Percentiles rank a stretch among this genome's conserved stretches.
These are phyloP conservation scores for Pangasius sanitwongsei DNA, from an alignment of 2,797 vertebrate species.

Conservation along the genomic window DNA sequence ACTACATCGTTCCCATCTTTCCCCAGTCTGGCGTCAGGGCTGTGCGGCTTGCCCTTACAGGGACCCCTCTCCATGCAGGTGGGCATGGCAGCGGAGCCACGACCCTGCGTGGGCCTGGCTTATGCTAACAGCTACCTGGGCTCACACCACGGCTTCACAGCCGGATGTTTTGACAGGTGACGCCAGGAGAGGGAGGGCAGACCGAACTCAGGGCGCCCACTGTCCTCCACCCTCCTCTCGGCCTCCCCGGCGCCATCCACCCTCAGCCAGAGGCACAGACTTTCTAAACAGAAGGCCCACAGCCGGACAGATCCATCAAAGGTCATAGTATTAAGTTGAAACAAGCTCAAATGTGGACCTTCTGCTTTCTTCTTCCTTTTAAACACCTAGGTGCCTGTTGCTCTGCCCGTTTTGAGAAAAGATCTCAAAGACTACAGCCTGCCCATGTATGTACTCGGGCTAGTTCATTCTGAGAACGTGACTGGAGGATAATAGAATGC, in stretches of 20 bases:
- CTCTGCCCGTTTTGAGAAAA: conserved; percentile 3
- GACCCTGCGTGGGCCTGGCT: conserved; percentile 78
- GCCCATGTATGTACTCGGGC: neutral
- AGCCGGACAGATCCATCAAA: conserved; percentile 69
- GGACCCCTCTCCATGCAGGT: conserved; percentile 79
- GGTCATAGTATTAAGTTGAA: conserved; percentile 78
- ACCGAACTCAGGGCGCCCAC: conserved; percentile 61
- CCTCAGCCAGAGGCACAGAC: conserved; percentile 63
- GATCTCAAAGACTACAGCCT: conserved; percentile 12
- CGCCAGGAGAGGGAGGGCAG: conserved; percentile 76
- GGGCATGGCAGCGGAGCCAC: conserved; percentile 75
- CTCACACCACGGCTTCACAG: conserved; percentile 72
- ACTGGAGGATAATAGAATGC: neutral
- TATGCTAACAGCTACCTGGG: conserved; percentile 82
- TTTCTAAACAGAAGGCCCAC: conserved; percentile 75
- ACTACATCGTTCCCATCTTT: conserved; percentile 68
- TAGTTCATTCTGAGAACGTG: conserved; percentile 4
- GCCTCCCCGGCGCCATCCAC: conserved; percentile 55
- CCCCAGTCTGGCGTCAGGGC: conserved; percentile 67
- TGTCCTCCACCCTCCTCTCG: conserved; percentile 70
- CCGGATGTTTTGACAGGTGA: conserved; percentile 86
- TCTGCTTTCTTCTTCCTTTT: neutral
- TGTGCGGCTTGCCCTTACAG: conserved; percentile 74
- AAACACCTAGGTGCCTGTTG: conserved; percentile 29
- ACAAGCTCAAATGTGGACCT: conserved; percentile 6